Percentiles rank a stretch among this genome's conserved stretches.
phyloP scores from a whole-genome alignment of 1,140 invertebrate genomes.

The Watersipora subatra region DNA sequence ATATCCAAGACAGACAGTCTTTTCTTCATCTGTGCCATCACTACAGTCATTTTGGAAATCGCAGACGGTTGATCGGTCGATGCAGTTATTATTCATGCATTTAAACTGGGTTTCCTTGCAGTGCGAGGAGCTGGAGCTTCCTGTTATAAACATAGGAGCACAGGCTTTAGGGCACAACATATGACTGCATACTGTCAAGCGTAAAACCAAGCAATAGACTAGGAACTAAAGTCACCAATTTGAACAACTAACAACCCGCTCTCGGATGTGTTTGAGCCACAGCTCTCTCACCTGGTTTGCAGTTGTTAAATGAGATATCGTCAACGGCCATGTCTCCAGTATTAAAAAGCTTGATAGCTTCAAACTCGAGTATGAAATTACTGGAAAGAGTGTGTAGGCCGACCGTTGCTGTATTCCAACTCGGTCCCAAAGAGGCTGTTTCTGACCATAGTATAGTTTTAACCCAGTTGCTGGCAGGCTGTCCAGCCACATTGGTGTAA shows the following conservation, averaged over 20 bases:
- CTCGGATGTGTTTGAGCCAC: no score
- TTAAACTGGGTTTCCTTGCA: slow-evolving; percentile 20
- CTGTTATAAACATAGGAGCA: background rate
- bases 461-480: background rate
- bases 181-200: no score
- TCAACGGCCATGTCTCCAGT: slow-evolving; percentile 29
- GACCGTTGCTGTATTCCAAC: slow-evolving; percentile 23
- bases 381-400: slow-evolving; percentile 12
- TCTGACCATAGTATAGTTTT: background rate
- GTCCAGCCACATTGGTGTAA: background rate
- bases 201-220: no score
- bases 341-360: slow-evolving; percentile 15
- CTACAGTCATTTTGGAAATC: slow-evolving; percentile 29
- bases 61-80: slow-evolving; percentile 17
- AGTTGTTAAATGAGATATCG: slow-evolving; percentile 27
- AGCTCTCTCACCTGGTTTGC: slow-evolving; percentile 12
- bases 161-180: no score
- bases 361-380: slow-evolving; percentile 19
- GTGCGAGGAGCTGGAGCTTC: slow-evolving; percentile 6
- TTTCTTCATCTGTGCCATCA: slow-evolving; percentile 22
- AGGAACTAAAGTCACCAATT: no score
- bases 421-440: background rate
- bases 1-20: slow-evolving; percentile 15
- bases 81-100: slow-evolving; percentile 21
- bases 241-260: no score